Base-by-base conservation (phyloP, 30 jellyfish, hydroid and myxozoan genomes). In the Hydractinia echinata region DNA sequence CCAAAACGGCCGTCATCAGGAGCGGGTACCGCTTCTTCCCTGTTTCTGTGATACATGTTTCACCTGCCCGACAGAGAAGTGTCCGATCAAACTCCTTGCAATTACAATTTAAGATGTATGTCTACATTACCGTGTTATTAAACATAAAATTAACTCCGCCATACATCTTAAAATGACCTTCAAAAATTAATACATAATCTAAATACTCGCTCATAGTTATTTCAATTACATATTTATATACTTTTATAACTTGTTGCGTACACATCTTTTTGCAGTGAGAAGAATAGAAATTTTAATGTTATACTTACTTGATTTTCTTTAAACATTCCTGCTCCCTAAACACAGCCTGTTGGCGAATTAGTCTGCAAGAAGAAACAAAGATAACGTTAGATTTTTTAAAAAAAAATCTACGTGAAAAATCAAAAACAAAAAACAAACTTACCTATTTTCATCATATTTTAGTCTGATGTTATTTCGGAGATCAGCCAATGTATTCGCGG, bases 391-490 rank as follows among this genome's bases (percentile, higher is more conserved):
- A 30, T 30, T 30, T 30, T 30, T 30, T 30, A 30, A 30, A 30
- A 30, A 30, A 30, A 30, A 30, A 1, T 30, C 44, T 30, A 30
- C 44, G 44, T 4, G 74, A 7, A 13, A 30, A 64, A 44, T 13
- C 51, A 64, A 64, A 51, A 13, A 64, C 74, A 64, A 7, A 64
- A 64, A 7, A 48, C 8, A 19, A 71, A n/a, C 81, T 58, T 3
- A 77, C 85, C 81, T 77, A n/a, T 53, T 61, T 77, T 77, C 85
- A 14, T 77, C 85, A 6, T 53, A 18, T 30, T 61, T 54, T n/a
- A 16, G 5, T 54, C n/a, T 54, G 8, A 77, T 14, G 21, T 52
- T 77, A 5, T 15, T 8, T 66, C 60, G 55, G 7, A n/a, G 54
- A 53, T 77, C 85, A 8, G 55, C 53, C 50, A 77, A 61, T 50